Percentiles rank a stretch among this genome's conserved stretches.
phyloP scores from a whole-genome alignment of 2,113 vertebrate genomes.

The Ariopsis seemanni region DNA sequence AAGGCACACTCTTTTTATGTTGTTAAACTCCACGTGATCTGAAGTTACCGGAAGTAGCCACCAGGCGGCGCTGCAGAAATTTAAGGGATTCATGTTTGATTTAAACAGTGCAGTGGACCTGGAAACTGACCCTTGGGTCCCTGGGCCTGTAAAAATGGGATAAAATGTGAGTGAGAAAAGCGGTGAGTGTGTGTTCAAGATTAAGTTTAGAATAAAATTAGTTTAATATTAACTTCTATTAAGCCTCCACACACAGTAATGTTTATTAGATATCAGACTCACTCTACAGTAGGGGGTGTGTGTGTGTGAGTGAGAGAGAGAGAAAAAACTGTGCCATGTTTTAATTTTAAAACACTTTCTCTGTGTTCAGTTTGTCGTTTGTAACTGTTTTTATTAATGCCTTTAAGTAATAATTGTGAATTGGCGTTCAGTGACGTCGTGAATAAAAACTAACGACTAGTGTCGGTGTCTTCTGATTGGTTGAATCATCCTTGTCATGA shows the following conservation, averaged over 20 bases:
- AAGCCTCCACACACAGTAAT: not conserved
- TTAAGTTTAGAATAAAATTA: not conserved
- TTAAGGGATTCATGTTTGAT: not conserved
- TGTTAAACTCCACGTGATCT: not conserved
- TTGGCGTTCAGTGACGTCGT: not conserved
- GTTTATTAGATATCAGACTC: no score
- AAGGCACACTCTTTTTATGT: not conserved
- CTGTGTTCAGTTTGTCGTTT: slow-evolving; percentile 13
- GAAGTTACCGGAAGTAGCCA: slow-evolving; percentile 9
- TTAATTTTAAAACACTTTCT: slow-evolving; percentile 39
- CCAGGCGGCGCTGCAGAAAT: not conserved
- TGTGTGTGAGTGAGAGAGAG: not conserved
- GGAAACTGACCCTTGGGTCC: not conserved
- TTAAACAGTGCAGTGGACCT: not conserved
- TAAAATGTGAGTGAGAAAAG: not conserved
- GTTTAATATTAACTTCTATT: not conserved
- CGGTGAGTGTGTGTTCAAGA: not conserved
- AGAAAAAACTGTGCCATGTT: slow-evolving; percentile 15
- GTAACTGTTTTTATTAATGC: slow-evolving; percentile 43
- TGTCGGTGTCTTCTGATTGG: slow-evolving; percentile 1
- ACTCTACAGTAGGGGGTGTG: no score
- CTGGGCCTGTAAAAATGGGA: not conserved
- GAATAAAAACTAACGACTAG: slow-evolving; percentile 58
- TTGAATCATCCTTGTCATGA: not conserved
- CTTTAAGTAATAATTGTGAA: slow-evolving; percentile 67